These are phyloP conservation scores for Blastobasis lacticolella DNA, from an alignment of 2,888 invertebrate genomes.

Conservation along the genomic window DNA sequence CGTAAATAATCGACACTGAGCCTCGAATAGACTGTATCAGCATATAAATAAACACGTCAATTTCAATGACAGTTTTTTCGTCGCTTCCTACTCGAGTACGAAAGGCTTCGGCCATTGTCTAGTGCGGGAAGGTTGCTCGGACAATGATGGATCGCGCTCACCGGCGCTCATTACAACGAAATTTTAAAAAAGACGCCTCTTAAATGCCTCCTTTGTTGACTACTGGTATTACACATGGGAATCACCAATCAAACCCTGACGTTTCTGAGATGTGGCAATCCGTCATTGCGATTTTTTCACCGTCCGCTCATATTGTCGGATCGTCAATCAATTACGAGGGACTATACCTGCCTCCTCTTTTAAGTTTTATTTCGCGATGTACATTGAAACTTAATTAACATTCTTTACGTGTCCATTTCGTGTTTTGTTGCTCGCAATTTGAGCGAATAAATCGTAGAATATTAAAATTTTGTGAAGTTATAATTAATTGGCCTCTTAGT, in stretches of 20 bases:
- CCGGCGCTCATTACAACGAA: slow-evolving; percentile 24
- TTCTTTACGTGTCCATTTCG: slow-evolving; percentile 26
- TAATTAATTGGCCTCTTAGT: too few species aligned
- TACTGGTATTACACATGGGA: slow-evolving; percentile 74
- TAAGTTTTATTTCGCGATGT: slow-evolving; percentile 39
- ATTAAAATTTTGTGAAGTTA: too few species aligned
- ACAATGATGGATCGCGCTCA: slow-evolving; percentile 53
- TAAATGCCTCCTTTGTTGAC: slow-evolving; percentile 35
- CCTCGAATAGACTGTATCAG: too few species aligned
- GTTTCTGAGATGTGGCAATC: slow-evolving; percentile 60
- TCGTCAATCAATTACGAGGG: slow-evolving; percentile 56
- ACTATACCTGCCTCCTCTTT: slow-evolving; percentile 34
- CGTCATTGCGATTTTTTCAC: slow-evolving; percentile 37
- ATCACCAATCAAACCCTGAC: slow-evolving; percentile 68
- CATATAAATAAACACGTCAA: slow-evolving; percentile 7
- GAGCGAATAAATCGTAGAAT: too few species aligned
- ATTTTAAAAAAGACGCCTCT: slow-evolving; percentile 29
- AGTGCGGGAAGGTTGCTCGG: slow-evolving; percentile 42
- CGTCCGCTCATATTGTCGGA: slow-evolving; percentile 37
- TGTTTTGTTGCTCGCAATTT: background rate
- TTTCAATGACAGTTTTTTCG: slow-evolving; percentile 14
- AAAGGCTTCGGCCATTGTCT: slow-evolving; percentile 40
- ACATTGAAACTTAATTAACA: slow-evolving; percentile 56
- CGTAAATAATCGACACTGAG: too few species aligned
- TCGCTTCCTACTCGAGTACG: slow-evolving; percentile 20